A percentile compares a stretch with the other conserved stretches of the same genome.
phyloP scores from a whole-genome alignment of 2,113 vertebrate genomes.

The Cairina moschata region DNA sequence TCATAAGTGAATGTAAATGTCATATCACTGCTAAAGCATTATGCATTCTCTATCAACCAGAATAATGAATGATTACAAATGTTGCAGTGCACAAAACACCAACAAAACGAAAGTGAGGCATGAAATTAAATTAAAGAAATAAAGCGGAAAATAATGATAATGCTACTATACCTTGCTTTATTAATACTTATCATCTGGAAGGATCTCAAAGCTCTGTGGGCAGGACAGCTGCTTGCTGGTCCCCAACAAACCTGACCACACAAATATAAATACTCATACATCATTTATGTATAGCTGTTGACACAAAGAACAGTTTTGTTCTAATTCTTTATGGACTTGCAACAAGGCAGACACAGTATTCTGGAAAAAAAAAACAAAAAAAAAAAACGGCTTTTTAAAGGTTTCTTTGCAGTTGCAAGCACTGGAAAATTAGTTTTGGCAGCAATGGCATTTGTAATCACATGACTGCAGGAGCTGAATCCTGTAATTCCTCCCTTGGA shows the following conservation, averaged over 20 bases:
- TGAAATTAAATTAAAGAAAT: constrained; percentile 39
- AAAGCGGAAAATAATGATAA: background rate
- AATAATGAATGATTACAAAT: constrained; percentile 64
- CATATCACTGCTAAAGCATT: constrained; percentile 44
- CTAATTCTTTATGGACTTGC: background rate
- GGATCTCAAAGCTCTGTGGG: background rate
- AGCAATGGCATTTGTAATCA: background rate
- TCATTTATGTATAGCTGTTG: background rate
- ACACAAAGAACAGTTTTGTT: background rate
- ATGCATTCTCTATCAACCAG: constrained; percentile 23
- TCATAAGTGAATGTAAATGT: constrained; percentile 62
- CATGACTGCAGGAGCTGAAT: background rate
- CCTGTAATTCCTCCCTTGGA: background rate
- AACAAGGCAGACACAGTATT: background rate
- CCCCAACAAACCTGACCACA: background rate
- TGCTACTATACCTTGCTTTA: background rate
- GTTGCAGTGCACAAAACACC: constrained; percentile 1
- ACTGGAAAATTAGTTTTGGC: background rate
- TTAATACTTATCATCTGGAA: background rate
- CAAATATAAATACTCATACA: background rate
- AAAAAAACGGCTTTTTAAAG: background rate
- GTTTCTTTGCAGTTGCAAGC: constrained; percentile 12
- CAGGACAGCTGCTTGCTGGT: background rate
- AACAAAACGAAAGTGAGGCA: constrained; percentile 19
- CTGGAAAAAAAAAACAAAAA: background rate